Evolutionary conservation across 2,888 invertebrate species (phyloP), one percentile per base, ranked within the genome.

Genomic region (Suillia variegata): DNA sequence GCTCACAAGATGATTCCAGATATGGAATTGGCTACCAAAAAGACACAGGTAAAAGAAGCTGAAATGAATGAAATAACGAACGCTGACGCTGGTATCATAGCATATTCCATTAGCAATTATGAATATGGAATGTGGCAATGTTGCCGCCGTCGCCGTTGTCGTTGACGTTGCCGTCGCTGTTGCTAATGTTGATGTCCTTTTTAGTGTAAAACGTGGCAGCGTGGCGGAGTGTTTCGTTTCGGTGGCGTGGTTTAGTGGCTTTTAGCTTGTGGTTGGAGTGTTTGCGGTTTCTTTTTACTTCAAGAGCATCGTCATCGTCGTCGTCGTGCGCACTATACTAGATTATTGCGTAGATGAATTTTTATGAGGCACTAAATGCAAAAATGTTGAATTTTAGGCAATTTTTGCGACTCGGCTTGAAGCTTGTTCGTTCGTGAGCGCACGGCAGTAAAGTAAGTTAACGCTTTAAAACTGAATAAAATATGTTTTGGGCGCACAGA

Each of bases 41-140:
- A 58, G 2, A 21, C 21, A 54, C n/a, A 17, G 6, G 54, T 31
- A 45, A 20, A 50, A 24, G 31, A 13, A 21, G 20, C 13, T n/a
- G n/a, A n/a, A n/a, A n/a, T n/a, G 20, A 38, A 22, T 26, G 20
- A 42, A 34, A 6, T 6, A 12, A 31, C 31, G 12, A 12, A 31
- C 31, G 31, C 62, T 10, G 54, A 56, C 62, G 62, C 38, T 31
- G 38, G 18, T 62, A 62, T 65, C 63, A 62, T 65, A 70, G 78
- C 76, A 75, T 76, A 77, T 77, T 77, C 76, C 77, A 77, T 77
- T 77, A 77, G 77, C 75, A 78, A 77, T 77, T 78, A 77, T 73
- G 75, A 77, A 74, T 76, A 72, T 71, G 73, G 73, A 74, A 72
- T 73, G 59, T 33, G 61, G 62, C 42, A 31, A 34, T 45, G 50